phyloP scores from a whole-genome alignment of 2,797 vertebrate genomes.

The Meriones psammophilus region DNA sequence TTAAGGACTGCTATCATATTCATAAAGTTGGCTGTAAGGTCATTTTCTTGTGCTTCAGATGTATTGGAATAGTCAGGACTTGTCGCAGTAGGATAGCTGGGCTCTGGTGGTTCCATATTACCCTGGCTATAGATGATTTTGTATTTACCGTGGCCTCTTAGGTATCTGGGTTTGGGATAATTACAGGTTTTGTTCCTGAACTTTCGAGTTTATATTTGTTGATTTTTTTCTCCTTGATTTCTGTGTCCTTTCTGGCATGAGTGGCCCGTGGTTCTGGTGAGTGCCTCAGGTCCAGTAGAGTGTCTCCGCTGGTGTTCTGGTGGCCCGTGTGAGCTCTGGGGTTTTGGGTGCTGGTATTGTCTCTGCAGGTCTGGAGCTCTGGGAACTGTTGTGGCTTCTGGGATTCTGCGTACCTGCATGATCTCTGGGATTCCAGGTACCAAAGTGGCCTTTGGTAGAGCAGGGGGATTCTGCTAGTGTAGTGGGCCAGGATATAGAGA shows the following conservation, averaged over 20 bases:
- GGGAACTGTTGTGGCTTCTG: too few species aligned
- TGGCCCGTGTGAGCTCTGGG: not conserved
- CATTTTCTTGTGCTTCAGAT: not conserved
- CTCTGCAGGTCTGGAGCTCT: not conserved
- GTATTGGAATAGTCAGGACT: not conserved
- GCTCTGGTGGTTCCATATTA: not conserved
- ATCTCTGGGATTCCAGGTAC: too few species aligned
- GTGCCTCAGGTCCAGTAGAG: not conserved
- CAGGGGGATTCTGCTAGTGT: not conserved
- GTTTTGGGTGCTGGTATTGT: not conserved
- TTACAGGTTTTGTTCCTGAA: not conserved
- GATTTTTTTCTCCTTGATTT: not conserved
- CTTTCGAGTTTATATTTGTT: not conserved
- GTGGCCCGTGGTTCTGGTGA: not conserved
- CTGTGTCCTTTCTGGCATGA: not conserved
- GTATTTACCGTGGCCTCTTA: not conserved
- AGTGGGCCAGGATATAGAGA: too few species aligned
- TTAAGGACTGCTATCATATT: not conserved
- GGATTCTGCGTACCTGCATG: too few species aligned
- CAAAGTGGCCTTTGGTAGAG: not conserved
- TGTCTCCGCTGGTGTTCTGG: not conserved
- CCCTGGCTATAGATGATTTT: not conserved
- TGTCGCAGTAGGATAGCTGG: not conserved
- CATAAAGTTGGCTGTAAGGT: not conserved
- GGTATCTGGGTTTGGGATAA: not conserved